These are phyloP conservation scores for Sciaenops ocellatus DNA, from an alignment of 2,797 vertebrate genomes.

Conservation along the genomic window DNA sequence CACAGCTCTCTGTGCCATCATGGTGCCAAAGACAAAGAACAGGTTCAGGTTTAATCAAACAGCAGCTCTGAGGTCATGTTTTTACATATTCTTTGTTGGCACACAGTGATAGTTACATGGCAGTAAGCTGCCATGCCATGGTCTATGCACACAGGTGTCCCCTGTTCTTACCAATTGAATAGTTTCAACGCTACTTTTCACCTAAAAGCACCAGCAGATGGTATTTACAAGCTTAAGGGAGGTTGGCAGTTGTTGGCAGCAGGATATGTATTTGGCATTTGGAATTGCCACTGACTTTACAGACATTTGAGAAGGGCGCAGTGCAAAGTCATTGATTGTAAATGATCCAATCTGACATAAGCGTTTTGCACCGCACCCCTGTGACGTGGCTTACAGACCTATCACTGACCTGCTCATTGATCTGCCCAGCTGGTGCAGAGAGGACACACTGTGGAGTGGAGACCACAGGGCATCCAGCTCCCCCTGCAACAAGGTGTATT, in stretches of 20 bases:
- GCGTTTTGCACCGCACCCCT: slow-evolving; percentile 64
- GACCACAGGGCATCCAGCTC: slow-evolving; percentile 89
- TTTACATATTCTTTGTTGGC: slow-evolving; percentile 64
- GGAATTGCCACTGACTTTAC: slow-evolving; percentile 50
- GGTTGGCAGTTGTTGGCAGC: slow-evolving; percentile 57
- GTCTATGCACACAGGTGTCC: slow-evolving; percentile 45
- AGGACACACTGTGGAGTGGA: slow-evolving; percentile 87
- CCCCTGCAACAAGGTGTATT: slow-evolving; percentile 85
- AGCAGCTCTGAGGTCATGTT: slow-evolving; percentile 12
- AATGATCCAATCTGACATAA: slow-evolving; percentile 42
- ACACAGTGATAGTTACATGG: slow-evolving; percentile 64
- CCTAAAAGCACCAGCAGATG: slow-evolving; percentile 69
- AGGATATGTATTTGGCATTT: slow-evolving; percentile 67
- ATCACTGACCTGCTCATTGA: slow-evolving; percentile 90
- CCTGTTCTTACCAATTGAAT: slow-evolving; percentile 21
- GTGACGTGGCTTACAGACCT: slow-evolving; percentile 65
- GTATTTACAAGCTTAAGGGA: slow-evolving; percentile 62
- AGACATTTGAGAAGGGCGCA: slow-evolving; percentile 46
- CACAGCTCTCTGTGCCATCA: slow-evolving; percentile 54
- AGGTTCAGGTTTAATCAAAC: slow-evolving; percentile 31
- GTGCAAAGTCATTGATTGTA: slow-evolving; percentile 56
- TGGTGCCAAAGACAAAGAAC: slow-evolving; percentile 72
- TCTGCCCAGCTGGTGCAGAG: slow-evolving; percentile 89
- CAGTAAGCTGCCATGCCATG: slow-evolving; percentile 53
- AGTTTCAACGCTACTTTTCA: slow-evolving; percentile 45